These are phyloP conservation scores for Myotis vivesi DNA, from an alignment of 2,797 vertebrate species.

Conservation along the genomic window DNA sequence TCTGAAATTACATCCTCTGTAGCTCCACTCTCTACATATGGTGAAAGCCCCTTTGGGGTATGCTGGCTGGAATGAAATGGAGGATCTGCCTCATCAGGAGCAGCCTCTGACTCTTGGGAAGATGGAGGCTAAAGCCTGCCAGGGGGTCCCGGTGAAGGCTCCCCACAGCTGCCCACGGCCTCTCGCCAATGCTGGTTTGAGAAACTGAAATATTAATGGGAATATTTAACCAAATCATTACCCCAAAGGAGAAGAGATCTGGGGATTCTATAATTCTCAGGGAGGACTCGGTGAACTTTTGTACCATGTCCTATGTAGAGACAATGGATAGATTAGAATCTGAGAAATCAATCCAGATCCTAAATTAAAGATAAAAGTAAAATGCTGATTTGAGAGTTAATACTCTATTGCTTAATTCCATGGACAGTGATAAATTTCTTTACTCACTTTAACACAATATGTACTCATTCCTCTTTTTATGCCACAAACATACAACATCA, in stretches of 20 bases:
- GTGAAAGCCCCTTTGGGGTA: neutral
- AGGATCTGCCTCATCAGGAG: neutral
- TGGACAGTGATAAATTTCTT: neutral
- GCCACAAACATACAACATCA: neutral
- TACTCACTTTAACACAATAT: neutral
- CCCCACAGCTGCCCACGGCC: neutral
- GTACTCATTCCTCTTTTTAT: neutral
- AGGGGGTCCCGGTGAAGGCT: neutral
- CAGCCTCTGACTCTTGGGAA: neutral
- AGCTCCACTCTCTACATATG: neutral
- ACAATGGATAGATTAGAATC: neutral
- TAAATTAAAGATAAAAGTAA: conserved; percentile 31
- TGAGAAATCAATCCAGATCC: neutral
- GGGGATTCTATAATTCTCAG: neutral
- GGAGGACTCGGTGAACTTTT: neutral
- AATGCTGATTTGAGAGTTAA: neutral
- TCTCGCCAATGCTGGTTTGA: neutral
- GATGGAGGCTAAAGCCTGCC: neutral
- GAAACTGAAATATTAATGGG: neutral
- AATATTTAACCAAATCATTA: neutral
- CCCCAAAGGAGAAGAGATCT: neutral
- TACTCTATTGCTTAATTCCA: conserved; percentile 17
- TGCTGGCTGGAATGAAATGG: neutral
- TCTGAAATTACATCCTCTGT: neutral
- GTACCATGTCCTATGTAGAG: neutral